A percentile compares a stretch with the other conserved stretches of the same genome.
Evolutionary conservation across 2,888 invertebrate species (phyloP).

Genomic region (Bimastos eiseni): DNA sequence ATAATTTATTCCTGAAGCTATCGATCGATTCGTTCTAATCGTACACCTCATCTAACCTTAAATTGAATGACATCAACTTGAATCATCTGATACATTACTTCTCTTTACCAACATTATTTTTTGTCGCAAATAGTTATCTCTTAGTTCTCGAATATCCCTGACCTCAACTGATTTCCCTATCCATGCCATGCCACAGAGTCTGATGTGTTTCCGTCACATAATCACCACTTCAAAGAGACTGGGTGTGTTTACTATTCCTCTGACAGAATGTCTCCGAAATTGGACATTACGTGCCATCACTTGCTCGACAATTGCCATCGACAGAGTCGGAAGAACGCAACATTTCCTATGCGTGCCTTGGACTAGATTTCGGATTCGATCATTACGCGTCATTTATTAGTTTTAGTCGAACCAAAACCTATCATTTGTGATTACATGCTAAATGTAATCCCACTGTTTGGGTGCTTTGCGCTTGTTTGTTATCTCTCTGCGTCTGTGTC

Average conservation of each 20-base stretch:
- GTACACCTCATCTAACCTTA: no score
- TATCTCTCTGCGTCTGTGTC: neutral
- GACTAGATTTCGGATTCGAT: conserved; percentile 13
- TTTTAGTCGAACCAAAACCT: neutral
- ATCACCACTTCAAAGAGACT: neutral
- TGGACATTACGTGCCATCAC: neutral
- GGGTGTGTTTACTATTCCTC: neutral
- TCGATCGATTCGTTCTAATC: no score
- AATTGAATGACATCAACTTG: no score
- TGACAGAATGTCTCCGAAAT: neutral
- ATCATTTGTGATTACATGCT: neutral
- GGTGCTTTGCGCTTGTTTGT: neutral
- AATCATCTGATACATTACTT: no score
- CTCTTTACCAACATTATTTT: no score
- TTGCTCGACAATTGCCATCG: neutral
- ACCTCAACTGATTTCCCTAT: no score
- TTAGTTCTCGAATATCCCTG: no score
- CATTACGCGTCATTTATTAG: neutral
- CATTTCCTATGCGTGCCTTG: neutral
- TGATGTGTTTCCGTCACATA: no score
- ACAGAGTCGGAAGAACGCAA: neutral
- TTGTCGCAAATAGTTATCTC: no score
- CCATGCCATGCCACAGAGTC: no score
- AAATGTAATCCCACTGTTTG: neutral
- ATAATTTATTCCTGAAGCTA: no score